Base-by-base conservation (phyloP, 2,888 invertebrate genomes). In the Phengaris alcon region DNA sequence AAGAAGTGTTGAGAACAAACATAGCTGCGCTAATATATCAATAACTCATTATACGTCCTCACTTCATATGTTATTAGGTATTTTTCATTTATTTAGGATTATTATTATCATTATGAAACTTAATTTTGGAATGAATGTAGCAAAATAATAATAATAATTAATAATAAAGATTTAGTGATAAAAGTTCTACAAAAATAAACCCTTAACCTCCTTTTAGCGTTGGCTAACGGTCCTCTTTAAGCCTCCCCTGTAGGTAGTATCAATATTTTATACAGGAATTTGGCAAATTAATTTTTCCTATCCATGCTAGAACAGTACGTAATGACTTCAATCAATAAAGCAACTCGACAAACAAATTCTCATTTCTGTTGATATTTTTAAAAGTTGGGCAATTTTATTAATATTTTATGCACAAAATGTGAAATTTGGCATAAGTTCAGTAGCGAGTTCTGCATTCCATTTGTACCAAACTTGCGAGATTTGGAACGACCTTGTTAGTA, bases 351-450 rank as follows among this genome's bases (percentile, higher is more conserved):
- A 69, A 69, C 55, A 55, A 69, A 75, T 13, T 68, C 52, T 13
- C 44, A 74, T 68, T 68, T 68, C 55, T 68, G 69, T 72, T 72
- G 72, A 54, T 69, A 76, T 77, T 76, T 75, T 76, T 77, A 78
- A 74, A 77, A 78, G 75, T 80, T 79, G 77, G 75, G 76, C 77
- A 77, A 76, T 78, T 78, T 75, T 74, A 78, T 77, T 78, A 75
- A 79, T 78, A 79, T 78, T 79, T 79, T 79, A 79, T 79, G 76
- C 77, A 79, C 76, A 76, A 79, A 79, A 79, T 79, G 77, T 77
- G 76, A 78, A 80, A 79, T 80, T 79, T 77, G 78, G 79, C 79
- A 81, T 79, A 80, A 78, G 76, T 79, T 79, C 78, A 79, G 78
- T 78, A 75, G 72, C 73, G 72, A 77, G 77, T 78, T 72, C 77